Base-by-base conservation (phyloP, 2,113 vertebrate genomes). In the Epinephelus moara region DNA sequence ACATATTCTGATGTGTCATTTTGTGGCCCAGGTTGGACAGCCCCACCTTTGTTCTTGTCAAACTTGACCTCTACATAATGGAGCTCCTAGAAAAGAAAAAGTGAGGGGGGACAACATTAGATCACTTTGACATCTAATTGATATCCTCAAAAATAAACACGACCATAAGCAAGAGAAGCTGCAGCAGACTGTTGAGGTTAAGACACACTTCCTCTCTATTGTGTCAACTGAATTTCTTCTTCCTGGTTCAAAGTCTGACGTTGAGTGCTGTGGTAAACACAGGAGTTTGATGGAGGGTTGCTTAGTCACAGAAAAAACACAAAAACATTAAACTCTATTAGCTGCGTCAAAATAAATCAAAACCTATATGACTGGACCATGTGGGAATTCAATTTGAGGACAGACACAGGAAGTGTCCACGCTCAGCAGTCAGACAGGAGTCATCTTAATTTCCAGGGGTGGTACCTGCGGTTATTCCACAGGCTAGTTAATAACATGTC, bases 41-140 rank as follows among this genome's bases (percentile, higher is more conserved):
- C 6, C 33, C 14, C 70, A 13, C 75, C 40, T 12, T 19, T 76
- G 21, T 53, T 85, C 11, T 23, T 62, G 7, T 42, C 10, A 77
- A 75, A 47, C 0, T 0, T 45, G 0, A 91, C 2, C 0, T 91
- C 83, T 55, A 85, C 83, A 25, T 95, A 93, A 57, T 81, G 84
- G 3, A 92, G 0, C 1, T 94, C 92, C 94, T 95, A 45, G 2
- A 63, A 52, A n/a, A 0, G 0, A 80, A 53, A 55, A 10, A 55
- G 3, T 21, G 5, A 23, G 10, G 0, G 10, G 11, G 1, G 23
- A 25, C 27, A 50, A 33, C 50, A n/a, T 81, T 0, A 18, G 27
- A 33, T 10, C 47, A 2, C 0, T 30, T 75, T 57, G 40, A 53
- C 11, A 45, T 45, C 42, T 12, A 10, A 40, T 14, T 61, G 40